A percentile compares a stretch with the other conserved stretches of the same genome.
Conservation (phyloP, 2,888 invertebrate species). For the Spodoptera exigua region DNA sequence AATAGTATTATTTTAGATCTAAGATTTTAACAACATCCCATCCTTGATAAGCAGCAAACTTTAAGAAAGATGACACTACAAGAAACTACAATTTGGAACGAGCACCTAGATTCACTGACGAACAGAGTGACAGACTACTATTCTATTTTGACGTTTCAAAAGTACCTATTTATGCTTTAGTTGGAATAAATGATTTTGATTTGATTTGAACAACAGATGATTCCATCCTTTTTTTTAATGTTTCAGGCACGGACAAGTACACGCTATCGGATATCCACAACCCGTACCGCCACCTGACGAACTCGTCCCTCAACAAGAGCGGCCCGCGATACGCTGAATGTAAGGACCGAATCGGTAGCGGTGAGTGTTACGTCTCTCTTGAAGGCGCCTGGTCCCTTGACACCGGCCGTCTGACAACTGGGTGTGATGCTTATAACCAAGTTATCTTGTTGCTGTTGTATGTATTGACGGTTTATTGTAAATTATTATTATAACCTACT, state of each 20-base stretch:
- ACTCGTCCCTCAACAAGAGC: slow-evolving; percentile 96
- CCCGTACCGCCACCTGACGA: slow-evolving; percentile 96
- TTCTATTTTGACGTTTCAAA: too few species aligned
- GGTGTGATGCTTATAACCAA: slow-evolving; percentile 33
- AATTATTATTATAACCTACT: too few species aligned
- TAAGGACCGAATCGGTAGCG: slow-evolving; percentile 95
- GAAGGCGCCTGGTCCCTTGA: slow-evolving; percentile 44
- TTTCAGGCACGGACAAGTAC: slow-evolving; percentile 95
- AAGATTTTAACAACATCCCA: too few species aligned
- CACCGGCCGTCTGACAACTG: slow-evolving; percentile 39
- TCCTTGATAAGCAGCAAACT: too few species aligned
- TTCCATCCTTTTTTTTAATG: neutral
- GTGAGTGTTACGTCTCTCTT: slow-evolving; percentile 79
- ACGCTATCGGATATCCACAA: slow-evolving; percentile 95
- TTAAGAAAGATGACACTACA: too few species aligned
- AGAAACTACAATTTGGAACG: too few species aligned
- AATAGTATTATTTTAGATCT: too few species aligned
- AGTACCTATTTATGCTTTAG: too few species aligned
- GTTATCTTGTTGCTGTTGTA: slow-evolving; percentile 40
- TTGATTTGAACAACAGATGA: too few species aligned
- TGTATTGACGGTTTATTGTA: slow-evolving; percentile 28
- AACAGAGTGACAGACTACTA: too few species aligned
- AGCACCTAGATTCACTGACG: too few species aligned
- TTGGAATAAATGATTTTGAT: too few species aligned
- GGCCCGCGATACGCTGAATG: slow-evolving; percentile 95